Evolutionary conservation across 2,888 invertebrate species (phyloP).

Genomic region (Parnassius orleans): DNA sequence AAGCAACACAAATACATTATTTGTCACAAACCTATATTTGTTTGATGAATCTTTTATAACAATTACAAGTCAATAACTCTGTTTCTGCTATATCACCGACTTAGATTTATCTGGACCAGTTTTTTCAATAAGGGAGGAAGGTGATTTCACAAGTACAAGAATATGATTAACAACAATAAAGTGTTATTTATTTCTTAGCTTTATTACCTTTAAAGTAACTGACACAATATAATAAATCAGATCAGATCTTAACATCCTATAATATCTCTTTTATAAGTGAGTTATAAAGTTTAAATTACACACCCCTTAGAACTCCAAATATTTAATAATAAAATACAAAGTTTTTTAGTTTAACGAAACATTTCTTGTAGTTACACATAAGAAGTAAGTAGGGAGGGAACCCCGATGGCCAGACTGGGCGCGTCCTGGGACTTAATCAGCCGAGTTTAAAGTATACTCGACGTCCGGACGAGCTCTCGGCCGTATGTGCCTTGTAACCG

Average conservation of each 20-base stretch:
- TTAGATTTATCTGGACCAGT: conserved; percentile 21
- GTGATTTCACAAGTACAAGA: conserved; percentile 5
- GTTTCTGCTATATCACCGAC: conserved; percentile 12
- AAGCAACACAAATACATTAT: not conserved
- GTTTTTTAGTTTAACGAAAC: conserved; percentile 5
- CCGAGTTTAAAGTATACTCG: conserved; percentile 55
- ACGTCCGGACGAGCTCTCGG: conserved; percentile 48
- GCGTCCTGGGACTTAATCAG: conserved; percentile 52
- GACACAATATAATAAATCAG: not conserved
- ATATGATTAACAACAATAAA: conserved; percentile 12
- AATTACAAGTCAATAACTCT: conserved; percentile 1
- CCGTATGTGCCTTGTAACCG: conserved; percentile 46
- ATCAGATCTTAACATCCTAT: not conserved
- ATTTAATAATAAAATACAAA: conserved; percentile 1
- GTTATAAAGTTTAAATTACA: no score
- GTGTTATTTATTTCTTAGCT: conserved; percentile 1
- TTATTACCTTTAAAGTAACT: not conserved
- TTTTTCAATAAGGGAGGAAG: conserved; percentile 20
- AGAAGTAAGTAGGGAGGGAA: conserved; percentile 22
- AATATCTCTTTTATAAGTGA: no score
- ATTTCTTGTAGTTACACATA: conserved; percentile 6
- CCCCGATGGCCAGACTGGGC: conserved; percentile 14
- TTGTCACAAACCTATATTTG: not conserved
- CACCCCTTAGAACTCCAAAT: no score
- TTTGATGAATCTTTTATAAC: not conserved